These are phyloP conservation scores for Drosophila pandora DNA, from an alignment of 1,140 invertebrate species.

Conservation along the genomic window DNA sequence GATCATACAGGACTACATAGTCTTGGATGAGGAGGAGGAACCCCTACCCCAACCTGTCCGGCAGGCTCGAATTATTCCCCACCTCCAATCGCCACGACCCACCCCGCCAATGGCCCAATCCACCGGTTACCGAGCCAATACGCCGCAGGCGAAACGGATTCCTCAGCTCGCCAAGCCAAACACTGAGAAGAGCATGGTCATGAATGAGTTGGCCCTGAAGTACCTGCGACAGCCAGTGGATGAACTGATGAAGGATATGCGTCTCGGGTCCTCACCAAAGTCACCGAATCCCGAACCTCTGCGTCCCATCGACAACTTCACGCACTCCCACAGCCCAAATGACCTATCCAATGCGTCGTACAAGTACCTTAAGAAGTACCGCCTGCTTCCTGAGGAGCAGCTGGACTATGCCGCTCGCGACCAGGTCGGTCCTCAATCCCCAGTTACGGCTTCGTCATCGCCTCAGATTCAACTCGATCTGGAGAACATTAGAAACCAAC, in stretches of 20 bases:
- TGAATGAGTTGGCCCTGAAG: conserved; percentile 78
- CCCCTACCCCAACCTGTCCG: conserved; percentile 1
- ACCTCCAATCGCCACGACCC: conserved; percentile 58
- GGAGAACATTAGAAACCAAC: conserved; percentile 73
- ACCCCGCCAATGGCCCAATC: conserved; percentile 70
- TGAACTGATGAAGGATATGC: conserved; percentile 70
- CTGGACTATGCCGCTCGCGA: conserved; percentile 18
- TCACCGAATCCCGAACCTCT: conserved; percentile 43
- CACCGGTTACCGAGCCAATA: conserved; percentile 63
- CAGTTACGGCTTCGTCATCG: neutral
- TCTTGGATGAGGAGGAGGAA: conserved; percentile 51
- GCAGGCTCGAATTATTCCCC: conserved; percentile 21
- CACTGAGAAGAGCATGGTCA: conserved; percentile 74
- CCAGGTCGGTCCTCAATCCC: conserved; percentile 8
- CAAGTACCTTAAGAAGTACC: conserved; percentile 78
- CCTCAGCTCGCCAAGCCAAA: conserved; percentile 44
- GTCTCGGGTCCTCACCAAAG: conserved; percentile 26
- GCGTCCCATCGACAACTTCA: conserved; percentile 64
- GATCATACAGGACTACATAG: conserved; percentile 65
- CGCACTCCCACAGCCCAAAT: conserved; percentile 50
- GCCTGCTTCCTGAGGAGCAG: conserved; percentile 69
- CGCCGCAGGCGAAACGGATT: conserved; percentile 37
- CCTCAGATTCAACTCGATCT: conserved; percentile 55
- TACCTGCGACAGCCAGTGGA: conserved; percentile 74
- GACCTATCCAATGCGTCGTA: conserved; percentile 82